Evolutionary conservation across 2,113 vertebrate genomes (phyloP).

Genomic region (Pterophyllum scalare): DNA sequence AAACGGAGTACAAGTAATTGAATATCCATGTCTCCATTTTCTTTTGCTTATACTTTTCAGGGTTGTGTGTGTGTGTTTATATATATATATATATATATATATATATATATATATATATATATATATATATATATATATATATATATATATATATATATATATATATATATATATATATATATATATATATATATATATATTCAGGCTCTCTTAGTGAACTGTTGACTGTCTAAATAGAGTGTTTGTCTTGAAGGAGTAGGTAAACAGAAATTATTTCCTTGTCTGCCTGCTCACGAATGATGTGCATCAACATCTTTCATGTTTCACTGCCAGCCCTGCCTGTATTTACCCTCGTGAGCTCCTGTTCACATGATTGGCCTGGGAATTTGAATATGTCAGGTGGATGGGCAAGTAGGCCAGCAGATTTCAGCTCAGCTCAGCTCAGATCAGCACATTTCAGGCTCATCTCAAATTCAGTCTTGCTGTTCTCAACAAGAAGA

Average conservation of each 20-base stretch:
- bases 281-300: background rate
- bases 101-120: no score
- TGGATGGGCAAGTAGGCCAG: background rate
- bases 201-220: background rate
- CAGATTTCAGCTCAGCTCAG: slow-evolving; percentile 1
- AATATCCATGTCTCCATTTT: no score
- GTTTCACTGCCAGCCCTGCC: slow-evolving; percentile 8
- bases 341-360: slow-evolving; percentile 39
- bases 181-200: no score
- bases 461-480: slow-evolving; percentile 4
- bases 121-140: no score
- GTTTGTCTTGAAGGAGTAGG: background rate
- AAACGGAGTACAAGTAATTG: no score
- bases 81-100: no score
- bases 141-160: no score
- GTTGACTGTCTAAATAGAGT: background rate
- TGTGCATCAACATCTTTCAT: slow-evolving; percentile 13
- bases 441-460: background rate
- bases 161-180: no score
- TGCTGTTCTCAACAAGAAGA: background rate
- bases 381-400: slow-evolving; percentile 22
- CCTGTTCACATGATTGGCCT: slow-evolving; percentile 36
- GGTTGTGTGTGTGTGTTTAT: no score
- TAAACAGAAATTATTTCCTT: background rate
- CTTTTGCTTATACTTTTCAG: no score